These are phyloP conservation scores for Brienomyrus brachyistius DNA, from an alignment of 2,113 vertebrate genomes.

Conservation along the genomic window DNA sequence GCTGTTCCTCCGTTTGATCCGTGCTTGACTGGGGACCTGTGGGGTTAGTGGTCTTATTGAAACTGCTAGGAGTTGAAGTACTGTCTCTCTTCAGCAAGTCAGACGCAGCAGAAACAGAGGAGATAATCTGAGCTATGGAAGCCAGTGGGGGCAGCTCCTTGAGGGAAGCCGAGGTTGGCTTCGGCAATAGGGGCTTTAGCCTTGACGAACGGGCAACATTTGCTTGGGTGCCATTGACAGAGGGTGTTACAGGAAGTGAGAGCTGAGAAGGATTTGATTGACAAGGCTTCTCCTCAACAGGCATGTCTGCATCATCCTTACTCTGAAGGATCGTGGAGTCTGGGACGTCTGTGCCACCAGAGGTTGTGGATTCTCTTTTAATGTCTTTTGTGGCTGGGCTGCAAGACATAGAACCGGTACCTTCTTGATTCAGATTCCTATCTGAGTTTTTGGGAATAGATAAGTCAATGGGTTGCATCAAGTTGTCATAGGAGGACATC, in stretches of 20 bases:
- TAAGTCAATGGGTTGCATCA: constrained; percentile 86
- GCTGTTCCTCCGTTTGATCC: constrained; percentile 14
- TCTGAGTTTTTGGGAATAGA: constrained; percentile 76
- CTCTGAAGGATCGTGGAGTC: not conserved
- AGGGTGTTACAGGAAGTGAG: constrained; percentile 57
- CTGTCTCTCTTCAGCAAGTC: constrained; percentile 75
- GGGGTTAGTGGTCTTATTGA: not conserved
- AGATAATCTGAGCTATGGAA: constrained; percentile 97
- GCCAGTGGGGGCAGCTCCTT: constrained; percentile 87
- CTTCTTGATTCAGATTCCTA: constrained; percentile 40
- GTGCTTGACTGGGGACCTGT: constrained; percentile 37
- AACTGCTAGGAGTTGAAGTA: constrained; percentile 30
- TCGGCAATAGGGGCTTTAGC: constrained; percentile 89
- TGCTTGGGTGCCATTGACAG: constrained; percentile 43
- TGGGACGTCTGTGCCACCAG: constrained; percentile 25
- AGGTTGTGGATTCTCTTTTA: constrained; percentile 55
- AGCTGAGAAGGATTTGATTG: constrained; percentile 65
- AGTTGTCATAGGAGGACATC: constrained; percentile 58
- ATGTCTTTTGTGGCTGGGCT: constrained; percentile 39
- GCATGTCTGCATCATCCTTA: constrained; percentile 22
- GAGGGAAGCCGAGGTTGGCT: constrained; percentile 54
- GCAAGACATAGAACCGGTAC: fast-evolving
- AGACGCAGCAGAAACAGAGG: constrained; percentile 83
- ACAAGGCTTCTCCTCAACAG: constrained; percentile 25
- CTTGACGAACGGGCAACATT: constrained; percentile 66